Percentiles rank a stretch among this genome's conserved stretches.
phyloP scores from a whole-genome alignment of 2,797 vertebrate species.

The Neosilurus hyrtlii region DNA sequence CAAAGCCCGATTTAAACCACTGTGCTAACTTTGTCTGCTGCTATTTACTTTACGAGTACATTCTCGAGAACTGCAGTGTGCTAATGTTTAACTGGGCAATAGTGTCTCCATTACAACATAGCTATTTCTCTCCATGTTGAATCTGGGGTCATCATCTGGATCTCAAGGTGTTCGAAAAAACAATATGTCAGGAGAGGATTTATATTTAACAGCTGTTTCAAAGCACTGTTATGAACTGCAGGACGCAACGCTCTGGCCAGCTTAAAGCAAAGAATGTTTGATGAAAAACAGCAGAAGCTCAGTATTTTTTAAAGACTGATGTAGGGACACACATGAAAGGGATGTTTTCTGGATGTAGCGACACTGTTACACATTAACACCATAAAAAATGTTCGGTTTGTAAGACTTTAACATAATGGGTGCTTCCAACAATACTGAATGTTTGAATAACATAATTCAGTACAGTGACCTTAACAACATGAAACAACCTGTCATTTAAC shows the following conservation, averaged over 20 bases:
- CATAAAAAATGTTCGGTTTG: not conserved
- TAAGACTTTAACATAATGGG: not conserved
- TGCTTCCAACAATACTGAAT: not conserved
- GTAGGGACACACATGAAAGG: not conserved
- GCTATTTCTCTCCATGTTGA: not conserved
- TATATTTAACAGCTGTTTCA: not conserved
- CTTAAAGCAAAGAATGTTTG: slow-evolving; percentile 8
- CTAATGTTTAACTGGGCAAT: slow-evolving; percentile 13
- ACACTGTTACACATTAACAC: not conserved
- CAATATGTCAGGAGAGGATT: slow-evolving; percentile 14
- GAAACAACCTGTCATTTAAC: too few relatives aligned
- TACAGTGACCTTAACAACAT: not conserved
- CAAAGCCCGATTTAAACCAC: not conserved
- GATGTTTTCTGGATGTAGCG: not conserved
- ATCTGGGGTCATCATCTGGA: slow-evolving; percentile 13
- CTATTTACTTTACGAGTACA: not conserved
- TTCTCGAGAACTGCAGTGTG: not conserved
- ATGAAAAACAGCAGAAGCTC: slow-evolving; percentile 1
- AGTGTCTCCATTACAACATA: not conserved
- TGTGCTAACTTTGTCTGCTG: not conserved
- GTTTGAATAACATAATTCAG: not conserved
- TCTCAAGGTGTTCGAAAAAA: slow-evolving; percentile 11
- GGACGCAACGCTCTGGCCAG: not conserved
- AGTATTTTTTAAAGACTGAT: slow-evolving; percentile 7
- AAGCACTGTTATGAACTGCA: not conserved